Evolutionary conservation across 2,113 vertebrate genomes (phyloP).

Genomic region (Oreochromis niloticus): DNA sequence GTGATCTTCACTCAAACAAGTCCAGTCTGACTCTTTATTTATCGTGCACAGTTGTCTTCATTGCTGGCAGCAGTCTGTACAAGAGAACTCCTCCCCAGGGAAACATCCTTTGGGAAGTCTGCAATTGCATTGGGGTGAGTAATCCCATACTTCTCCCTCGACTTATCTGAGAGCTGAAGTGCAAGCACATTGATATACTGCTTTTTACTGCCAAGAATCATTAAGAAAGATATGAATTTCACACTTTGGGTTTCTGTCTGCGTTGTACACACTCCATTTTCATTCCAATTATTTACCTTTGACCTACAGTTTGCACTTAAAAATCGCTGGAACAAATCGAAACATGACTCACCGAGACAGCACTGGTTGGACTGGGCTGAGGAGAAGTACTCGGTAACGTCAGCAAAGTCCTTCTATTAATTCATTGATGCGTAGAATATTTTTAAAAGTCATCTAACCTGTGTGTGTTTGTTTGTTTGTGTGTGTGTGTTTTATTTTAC

Average conservation of each 20-base stretch:
- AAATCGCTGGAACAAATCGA: conserved; percentile 78
- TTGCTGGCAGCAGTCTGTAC: conserved; percentile 86
- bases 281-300: not conserved
- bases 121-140: conserved; percentile 86
- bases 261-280: not conserved
- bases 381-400: conserved; percentile 84
- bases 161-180: not conserved
- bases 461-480: fast-evolving
- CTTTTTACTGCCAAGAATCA: not conserved
- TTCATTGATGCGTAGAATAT: fast-evolving
- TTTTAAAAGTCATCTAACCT: not conserved
- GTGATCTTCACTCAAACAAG: not conserved
- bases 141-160: not conserved
- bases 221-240: not conserved
- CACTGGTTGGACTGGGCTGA: conserved; percentile 98
- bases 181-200: not conserved
- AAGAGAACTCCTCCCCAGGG: conserved; percentile 86
- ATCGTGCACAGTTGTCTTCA: conserved; percentile 84
- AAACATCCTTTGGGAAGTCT: conserved; percentile 84
- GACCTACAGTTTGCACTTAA: conserved; percentile 82
- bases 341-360: conserved; percentile 65
- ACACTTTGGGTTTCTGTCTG: not conserved
- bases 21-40: conserved; percentile 1
- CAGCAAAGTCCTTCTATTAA: not conserved
- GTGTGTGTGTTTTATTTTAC: not conserved